A percentile compares a stretch with the other conserved stretches of the same genome.
phyloP scores from a whole-genome alignment of 2,113 vertebrate genomes.

The Upupa epops region DNA sequence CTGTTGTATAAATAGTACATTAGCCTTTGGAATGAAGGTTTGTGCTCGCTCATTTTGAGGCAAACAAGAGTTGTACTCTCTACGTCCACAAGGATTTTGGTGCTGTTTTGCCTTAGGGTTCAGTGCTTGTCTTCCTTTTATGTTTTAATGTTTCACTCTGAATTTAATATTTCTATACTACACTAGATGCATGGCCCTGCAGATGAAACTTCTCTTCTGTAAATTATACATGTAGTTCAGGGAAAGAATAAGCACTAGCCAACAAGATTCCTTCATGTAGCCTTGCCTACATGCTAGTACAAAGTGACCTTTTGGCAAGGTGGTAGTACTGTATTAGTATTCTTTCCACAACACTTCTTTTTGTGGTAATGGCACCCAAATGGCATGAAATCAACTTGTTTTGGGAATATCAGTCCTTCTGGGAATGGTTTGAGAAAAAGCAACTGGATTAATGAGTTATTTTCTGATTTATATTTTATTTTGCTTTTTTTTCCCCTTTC shows the following conservation, averaged over 20 bases:
- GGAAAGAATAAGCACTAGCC: not conserved
- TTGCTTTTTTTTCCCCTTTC: not conserved
- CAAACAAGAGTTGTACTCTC: not conserved
- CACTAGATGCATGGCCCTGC: not conserved
- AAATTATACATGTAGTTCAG: constrained; percentile 1
- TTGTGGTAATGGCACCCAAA: not conserved
- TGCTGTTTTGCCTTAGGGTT: constrained; percentile 43
- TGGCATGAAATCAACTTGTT: not conserved
- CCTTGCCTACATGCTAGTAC: not conserved
- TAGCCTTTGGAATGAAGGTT: not conserved
- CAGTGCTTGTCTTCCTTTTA: not conserved
- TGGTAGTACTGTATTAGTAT: not conserved
- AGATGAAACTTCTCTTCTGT: not conserved
- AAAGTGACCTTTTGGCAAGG: not conserved
- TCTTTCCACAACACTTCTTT: not conserved
- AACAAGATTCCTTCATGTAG: not conserved
- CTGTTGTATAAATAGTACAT: not conserved
- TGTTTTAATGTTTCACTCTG: constrained; percentile 29
- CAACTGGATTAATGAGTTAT: not conserved
- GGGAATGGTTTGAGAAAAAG: not conserved
- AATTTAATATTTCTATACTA: not conserved
- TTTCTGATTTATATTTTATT: not conserved
- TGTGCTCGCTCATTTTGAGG: not conserved
- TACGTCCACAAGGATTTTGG: not conserved
- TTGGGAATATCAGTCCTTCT: not conserved